Evolutionary conservation across 2,888 invertebrate species (phyloP), one percentile per base, ranked within the genome.

Genomic region (Neocrepidodera transversa): DNA sequence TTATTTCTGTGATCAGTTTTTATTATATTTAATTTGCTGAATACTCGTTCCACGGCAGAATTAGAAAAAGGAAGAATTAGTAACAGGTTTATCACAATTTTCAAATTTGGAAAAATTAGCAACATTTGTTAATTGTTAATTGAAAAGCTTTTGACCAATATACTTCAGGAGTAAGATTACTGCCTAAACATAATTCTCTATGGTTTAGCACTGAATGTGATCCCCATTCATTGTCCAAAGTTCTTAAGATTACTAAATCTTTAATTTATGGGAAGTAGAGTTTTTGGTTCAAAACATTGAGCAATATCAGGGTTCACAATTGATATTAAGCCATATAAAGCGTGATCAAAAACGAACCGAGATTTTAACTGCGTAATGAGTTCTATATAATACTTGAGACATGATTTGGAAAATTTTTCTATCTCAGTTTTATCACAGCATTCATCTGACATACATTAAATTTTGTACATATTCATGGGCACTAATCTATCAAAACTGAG

Each of bases 61-160:
- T 55, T 55, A 3, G 55, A 55, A 17, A 55, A 55, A 1, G 55
- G 55, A 4, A 55, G 17, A 14, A 55, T 18, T n/a, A 55, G 32
- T 10, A 55, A 47, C 11, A 38, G 28, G 6, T 2, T 2, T 6
- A 55, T 55, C 8, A 55, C 48, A 5, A 40, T 30, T 40, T 36
- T 23, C 40, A 48, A 48, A 48, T 48, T 55, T 26, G 38, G 55
- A 30, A 16, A 48, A 10, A 48, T 2, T 0, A n/a, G n/a, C n/a
- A n/a, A n/a, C n/a, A n/a, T n/a, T n/a, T n/a, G n/a, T n/a, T n/a
- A 48, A 40, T 55, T 35, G 36, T 38, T 8, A 40, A 7, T 3
- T 18, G 1, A 18, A 35, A 49, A 2, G 35, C 2, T 36, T 18
- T 35, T 1, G 49, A 8, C 30, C 48, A 48, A n/a, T 32, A 48